Conservation (phyloP, 2,113 vertebrate species). For the Oryzias celebensis region DNA sequence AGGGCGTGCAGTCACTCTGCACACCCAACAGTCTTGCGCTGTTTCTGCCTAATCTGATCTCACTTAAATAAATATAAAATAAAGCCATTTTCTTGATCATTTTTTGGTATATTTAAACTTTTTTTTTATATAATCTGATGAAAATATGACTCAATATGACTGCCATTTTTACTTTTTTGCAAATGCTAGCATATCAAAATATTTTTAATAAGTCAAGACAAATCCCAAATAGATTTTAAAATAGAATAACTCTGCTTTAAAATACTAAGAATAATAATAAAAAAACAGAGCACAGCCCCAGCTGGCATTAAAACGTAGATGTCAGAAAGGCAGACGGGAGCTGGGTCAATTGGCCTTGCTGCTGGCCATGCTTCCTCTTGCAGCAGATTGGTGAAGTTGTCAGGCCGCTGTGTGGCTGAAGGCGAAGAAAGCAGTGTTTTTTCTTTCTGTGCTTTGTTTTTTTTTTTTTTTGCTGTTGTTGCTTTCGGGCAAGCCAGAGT, state of each 20-base stretch:
- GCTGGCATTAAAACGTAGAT: constrained; percentile 13
- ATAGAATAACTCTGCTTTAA: neutral
- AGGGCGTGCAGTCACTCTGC: constrained; percentile 21
- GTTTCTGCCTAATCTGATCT: too few species aligned
- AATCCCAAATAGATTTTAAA: too few species aligned
- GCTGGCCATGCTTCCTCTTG: constrained; percentile 39
- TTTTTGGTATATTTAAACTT: too few species aligned
- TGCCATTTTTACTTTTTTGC: too few species aligned
- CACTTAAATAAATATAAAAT: too few species aligned
- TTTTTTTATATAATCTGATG: too few species aligned
- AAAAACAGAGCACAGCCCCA: constrained; percentile 16
- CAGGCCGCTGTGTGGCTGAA: constrained; percentile 42
- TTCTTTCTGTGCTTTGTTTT: constrained; percentile 20
- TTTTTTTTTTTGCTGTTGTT: constrained; percentile 24
- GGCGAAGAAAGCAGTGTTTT: constrained; percentile 34
- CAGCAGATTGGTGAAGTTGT: constrained; percentile 58
- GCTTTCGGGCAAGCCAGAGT: constrained; percentile 39
- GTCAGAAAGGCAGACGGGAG: constrained; percentile 34
- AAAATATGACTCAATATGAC: too few species aligned
- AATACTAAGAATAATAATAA: constrained; percentile 1
- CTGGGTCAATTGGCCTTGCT: constrained; percentile 36
- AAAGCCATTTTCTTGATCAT: too few species aligned
- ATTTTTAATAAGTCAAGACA: too few species aligned
- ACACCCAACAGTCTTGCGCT: neutral
- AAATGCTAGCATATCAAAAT: too few species aligned